These are phyloP conservation scores for Enoplosus armatus DNA, from an alignment of 2,797 vertebrate species.

Conservation along the genomic window DNA sequence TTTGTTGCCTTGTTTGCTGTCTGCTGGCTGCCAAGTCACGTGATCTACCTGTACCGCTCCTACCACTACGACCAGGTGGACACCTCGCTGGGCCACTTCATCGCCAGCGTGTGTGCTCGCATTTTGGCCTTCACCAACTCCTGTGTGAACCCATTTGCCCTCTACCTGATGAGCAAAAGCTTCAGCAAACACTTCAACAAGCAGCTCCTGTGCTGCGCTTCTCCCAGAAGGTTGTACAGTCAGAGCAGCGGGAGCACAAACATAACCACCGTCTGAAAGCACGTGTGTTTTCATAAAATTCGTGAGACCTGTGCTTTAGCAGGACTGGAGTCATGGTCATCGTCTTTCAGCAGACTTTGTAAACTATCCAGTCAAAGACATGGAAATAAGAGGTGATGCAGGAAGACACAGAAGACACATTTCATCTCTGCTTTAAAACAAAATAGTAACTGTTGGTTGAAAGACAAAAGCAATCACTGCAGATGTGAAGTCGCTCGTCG, in stretches of 20 bases:
- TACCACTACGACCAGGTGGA: constrained; percentile 94
- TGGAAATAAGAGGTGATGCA: neutral
- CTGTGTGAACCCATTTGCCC: constrained; percentile 95
- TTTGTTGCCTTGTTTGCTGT: constrained; percentile 95
- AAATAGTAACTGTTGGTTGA: neutral
- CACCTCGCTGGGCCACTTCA: constrained; percentile 92
- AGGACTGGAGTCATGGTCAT: neutral
- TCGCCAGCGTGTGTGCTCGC: constrained; percentile 87
- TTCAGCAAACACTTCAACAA: constrained; percentile 96
- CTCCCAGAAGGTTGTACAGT: constrained; percentile 49
- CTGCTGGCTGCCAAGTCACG: constrained; percentile 96
- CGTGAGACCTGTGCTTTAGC: neutral
- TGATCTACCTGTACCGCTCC: constrained; percentile 96
- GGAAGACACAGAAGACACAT: neutral
- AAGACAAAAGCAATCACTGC: neutral
- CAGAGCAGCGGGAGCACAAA: constrained; percentile 69
- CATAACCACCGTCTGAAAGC: constrained; percentile 64
- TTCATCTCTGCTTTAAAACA: neutral
- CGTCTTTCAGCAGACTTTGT: neutral
- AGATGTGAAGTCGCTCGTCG: neutral
- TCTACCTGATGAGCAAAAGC: constrained; percentile 95
- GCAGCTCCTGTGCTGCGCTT: constrained; percentile 91
- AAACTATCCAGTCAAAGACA: neutral
- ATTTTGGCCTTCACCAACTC: constrained; percentile 96
- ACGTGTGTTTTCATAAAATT: neutral